A percentile compares a stretch with the other conserved stretches of the same genome.
These are phyloP conservation scores for Cottus gobio DNA, from an alignment of 2,113 vertebrate genomes.

Conservation along the genomic window DNA sequence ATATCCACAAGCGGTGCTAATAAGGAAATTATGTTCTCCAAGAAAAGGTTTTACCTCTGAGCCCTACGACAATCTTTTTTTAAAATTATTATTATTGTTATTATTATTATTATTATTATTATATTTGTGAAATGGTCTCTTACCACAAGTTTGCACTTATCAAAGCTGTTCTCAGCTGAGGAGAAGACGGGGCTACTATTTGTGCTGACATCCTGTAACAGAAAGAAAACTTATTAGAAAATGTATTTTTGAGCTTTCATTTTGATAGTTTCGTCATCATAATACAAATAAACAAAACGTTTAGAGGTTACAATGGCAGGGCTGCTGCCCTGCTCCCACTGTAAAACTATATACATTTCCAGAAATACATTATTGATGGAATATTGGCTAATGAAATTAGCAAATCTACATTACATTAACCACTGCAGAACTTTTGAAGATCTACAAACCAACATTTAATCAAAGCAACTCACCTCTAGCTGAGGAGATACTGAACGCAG, in stretches of 20 bases:
- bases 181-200: constrained; percentile 78
- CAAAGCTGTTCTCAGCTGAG: constrained; percentile 69
- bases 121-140: not conserved
- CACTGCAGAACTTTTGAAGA: not conserved
- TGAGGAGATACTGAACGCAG: constrained; percentile 84
- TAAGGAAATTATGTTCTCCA: not conserved
- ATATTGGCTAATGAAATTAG: not conserved
- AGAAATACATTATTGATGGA: not conserved
- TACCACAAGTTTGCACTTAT: constrained; percentile 81
- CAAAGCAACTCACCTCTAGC: constrained; percentile 77
- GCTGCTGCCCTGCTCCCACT: not conserved
- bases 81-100: too few relatives aligned
- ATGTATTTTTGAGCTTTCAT: not conserved
- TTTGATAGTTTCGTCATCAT: not conserved
- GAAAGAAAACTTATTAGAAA: not conserved
- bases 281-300: not conserved
- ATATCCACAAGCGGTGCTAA: not conserved
- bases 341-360: not conserved
- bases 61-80: not conserved
- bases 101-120: too few relatives aligned
- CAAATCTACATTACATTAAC: not conserved
- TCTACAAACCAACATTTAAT: not conserved
- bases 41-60: not conserved
- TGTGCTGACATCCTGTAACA: constrained; percentile 74
- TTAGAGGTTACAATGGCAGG: not conserved